Evolutionary conservation across 64 coral and sea anemone species (phyloP).

Genomic region (Pocillopora verrucosa): DNA sequence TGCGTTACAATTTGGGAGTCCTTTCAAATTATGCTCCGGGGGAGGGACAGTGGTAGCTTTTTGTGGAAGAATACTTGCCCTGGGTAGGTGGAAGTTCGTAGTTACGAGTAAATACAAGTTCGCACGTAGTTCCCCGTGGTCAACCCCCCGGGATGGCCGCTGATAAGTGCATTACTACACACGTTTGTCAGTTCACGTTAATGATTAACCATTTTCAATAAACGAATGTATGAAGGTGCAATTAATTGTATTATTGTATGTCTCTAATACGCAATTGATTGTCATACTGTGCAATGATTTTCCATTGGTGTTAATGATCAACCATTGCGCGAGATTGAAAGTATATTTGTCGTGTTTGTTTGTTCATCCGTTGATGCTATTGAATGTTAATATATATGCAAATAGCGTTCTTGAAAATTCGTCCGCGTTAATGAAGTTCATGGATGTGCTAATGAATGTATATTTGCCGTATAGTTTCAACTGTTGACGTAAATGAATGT

Average conservation of each 20-base stretch:
- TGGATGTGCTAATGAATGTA: conserved; percentile 2
- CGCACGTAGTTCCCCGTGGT: too few species aligned
- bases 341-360: conserved; percentile 8
- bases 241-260: background rate
- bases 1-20: too few species aligned
- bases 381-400: conserved; percentile 1
- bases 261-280: background rate
- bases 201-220: too few species aligned
- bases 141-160: too few species aligned
- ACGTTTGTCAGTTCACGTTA: too few species aligned
- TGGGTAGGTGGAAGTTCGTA: too few species aligned
- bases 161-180: too few species aligned
- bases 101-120: too few species aligned
- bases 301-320: conserved; percentile 2
- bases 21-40: too few species aligned
- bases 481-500: background rate
- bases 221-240: too few species aligned
- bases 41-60: too few species aligned
- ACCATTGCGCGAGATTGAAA: background rate
- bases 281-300: conserved; percentile 5
- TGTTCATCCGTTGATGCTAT: conserved; percentile 12
- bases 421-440: conserved; percentile 20
- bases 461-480: conserved; percentile 6
- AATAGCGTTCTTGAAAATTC: conserved; percentile 9
- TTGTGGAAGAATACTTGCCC: too few species aligned